A percentile compares a stretch with the other conserved stretches of the same genome.
Evolutionary conservation across 2,113 vertebrate species (phyloP).

Genomic region (Muntiacus reevesi): DNA sequence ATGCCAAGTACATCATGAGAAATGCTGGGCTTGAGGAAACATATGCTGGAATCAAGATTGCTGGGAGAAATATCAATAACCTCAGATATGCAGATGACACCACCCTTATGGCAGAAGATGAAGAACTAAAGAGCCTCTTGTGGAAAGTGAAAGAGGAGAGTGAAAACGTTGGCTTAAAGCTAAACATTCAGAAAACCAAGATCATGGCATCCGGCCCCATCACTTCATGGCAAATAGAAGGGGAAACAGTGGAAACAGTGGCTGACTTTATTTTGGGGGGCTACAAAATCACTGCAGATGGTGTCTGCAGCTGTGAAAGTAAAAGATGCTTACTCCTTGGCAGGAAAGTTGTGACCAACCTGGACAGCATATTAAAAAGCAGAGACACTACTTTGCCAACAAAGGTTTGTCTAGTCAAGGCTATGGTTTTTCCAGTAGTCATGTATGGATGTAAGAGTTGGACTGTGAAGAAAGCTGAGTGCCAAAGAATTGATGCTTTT

Average conservation of each 20-base stretch:
- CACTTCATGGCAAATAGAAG: neutral
- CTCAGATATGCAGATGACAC: neutral
- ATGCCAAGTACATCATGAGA: neutral
- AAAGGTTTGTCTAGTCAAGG: neutral
- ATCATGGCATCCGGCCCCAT: neutral
- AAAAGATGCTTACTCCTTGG: neutral
- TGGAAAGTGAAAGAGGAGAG: neutral
- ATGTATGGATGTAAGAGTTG: neutral
- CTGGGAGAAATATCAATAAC: neutral
- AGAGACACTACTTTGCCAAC: neutral
- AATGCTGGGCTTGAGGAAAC: neutral
- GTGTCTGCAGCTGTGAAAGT: neutral
- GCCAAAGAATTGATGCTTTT: neutral
- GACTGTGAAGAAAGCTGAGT: neutral
- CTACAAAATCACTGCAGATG: neutral
- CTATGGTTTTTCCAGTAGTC: neutral
- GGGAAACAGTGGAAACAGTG: neutral
- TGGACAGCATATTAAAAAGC: neutral
- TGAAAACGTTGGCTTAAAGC: neutral
- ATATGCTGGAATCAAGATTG: neutral
- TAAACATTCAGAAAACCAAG: neutral
- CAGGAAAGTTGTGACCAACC: neutral
- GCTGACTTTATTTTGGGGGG: neutral
- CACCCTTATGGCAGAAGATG: neutral
- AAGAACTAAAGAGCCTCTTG: neutral